phyloP scores from a whole-genome alignment of 2,797 vertebrate genomes.

The Tenualosa thibaudeaui region DNA sequence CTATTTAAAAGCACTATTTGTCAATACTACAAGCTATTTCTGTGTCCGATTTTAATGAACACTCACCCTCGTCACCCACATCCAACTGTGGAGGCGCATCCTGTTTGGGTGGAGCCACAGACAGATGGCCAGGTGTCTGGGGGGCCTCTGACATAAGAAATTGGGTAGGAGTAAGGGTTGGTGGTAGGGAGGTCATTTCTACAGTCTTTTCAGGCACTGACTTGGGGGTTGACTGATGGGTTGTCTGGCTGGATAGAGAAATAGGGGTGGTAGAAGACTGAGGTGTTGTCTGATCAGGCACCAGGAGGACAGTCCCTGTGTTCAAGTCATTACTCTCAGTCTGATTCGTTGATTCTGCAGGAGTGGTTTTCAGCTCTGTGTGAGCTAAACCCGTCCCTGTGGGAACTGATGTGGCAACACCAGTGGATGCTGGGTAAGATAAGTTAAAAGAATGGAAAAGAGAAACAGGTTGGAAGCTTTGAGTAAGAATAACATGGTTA shows the following conservation, averaged over 20 bases:
- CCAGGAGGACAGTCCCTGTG: neutral
- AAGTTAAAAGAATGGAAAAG: neutral
- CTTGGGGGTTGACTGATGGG: neutral
- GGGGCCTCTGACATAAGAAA: conserved; percentile 33
- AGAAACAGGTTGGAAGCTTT: neutral
- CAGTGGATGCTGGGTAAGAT: neutral
- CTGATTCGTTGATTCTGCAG: neutral
- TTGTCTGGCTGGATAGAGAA: neutral
- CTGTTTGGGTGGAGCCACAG: conserved; percentile 47
- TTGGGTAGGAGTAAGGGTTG: conserved; percentile 35
- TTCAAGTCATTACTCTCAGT: neutral
- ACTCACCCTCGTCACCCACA: conserved; percentile 70
- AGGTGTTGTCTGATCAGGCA: neutral
- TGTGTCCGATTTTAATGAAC: neutral
- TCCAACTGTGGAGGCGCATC: conserved; percentile 68
- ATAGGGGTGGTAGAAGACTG: neutral
- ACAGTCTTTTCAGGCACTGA: neutral
- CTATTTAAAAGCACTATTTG: neutral
- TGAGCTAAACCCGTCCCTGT: neutral
- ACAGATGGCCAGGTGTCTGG: conserved; percentile 38
- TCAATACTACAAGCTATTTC: neutral
- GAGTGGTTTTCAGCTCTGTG: neutral
- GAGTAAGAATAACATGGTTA: neutral
- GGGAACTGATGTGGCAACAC: neutral
- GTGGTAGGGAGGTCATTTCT: conserved; percentile 35